Percentiles rank a stretch among this genome's conserved stretches.
Conservation (phyloP, 2,113 vertebrate genomes). For the Microcebus lehilahytsara region DNA sequence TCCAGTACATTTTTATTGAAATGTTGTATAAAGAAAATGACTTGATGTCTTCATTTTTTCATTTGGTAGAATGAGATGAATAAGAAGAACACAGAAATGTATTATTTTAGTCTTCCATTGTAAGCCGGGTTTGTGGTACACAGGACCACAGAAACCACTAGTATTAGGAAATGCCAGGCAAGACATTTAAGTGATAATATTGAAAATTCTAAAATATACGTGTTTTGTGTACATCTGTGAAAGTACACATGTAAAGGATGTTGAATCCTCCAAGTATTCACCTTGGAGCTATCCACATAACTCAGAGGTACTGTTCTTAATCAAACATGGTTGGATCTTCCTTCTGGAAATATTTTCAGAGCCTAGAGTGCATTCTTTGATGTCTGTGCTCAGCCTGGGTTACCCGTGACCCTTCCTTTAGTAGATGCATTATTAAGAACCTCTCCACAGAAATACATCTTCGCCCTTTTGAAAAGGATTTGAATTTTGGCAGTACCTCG, state of each 20-base stretch:
- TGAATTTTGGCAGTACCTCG: background rate
- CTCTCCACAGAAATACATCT: background rate
- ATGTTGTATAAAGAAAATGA: background rate
- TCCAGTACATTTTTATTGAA: background rate
- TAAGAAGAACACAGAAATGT: background rate
- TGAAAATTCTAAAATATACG: background rate
- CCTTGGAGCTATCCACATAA: background rate
- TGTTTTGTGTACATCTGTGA: background rate
- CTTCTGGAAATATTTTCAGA: background rate
- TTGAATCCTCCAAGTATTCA: background rate
- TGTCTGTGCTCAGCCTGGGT: rapidly evolving
- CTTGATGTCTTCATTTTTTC: background rate
- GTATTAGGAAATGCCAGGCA: background rate
- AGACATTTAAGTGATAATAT: too few relatives aligned
- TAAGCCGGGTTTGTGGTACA: rapidly evolving
- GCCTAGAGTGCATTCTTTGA: background rate
- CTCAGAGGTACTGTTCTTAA: background rate
- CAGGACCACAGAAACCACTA: rapidly evolving
- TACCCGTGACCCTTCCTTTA: rapidly evolving
- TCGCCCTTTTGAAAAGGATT: background rate
- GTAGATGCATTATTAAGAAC: background rate
- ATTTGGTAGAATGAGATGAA: background rate
- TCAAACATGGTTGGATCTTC: background rate
- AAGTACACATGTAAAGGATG: rapidly evolving
- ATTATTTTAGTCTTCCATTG: background rate